Evolutionary conservation across 2,113 vertebrate genomes (phyloP), one percentile per base, ranked within the genome.

Genomic region (Notothenia coriiceps): DNA sequence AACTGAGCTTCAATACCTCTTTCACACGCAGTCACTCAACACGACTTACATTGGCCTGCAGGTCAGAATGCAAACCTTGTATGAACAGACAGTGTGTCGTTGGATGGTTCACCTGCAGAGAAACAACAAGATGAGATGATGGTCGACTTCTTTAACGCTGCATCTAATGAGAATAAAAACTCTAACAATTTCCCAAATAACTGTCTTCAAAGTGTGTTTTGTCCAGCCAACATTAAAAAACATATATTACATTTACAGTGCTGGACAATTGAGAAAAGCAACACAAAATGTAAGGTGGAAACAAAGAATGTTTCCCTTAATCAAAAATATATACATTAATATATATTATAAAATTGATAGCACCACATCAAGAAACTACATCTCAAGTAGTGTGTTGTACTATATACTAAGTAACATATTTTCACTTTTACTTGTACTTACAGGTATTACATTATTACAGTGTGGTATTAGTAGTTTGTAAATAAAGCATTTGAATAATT

Each of bases 11-110:
- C 20, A 89, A 92, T 94, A 95, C 94, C 94, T 95, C 90, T 80
- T 93, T 93, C 91, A 94, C 88, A 94, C 86, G 94, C 91, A 93
- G 91, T 82, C 89, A 94, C 92, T 94, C 91, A 92, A 85, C 93
- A 88, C 85, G 70, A 94, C 91, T 93, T 94, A 93, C 94, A 94
- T 93, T 89, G 87, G 90, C 82, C 56, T 82, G 85, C 90, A 70
- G 92, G 73, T 91, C 85, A 83, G 57, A 86, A 78, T 70, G 74
- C 90, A 94, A 92, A 94, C 84, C 90, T 91, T 77, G 77, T 88
- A 55, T 80, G 78, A 88, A 70, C 73, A 29, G 10, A 68, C 46
- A 82, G 50, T 18, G 55, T 5, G 56, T 56, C n/a, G 46, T 40
- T 40, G 35, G 7, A 71, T 35, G 79, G 83, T 35, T 78, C 70